phyloP scores from a whole-genome alignment of 1,140 invertebrate genomes.

The Apis mellifera region DNA sequence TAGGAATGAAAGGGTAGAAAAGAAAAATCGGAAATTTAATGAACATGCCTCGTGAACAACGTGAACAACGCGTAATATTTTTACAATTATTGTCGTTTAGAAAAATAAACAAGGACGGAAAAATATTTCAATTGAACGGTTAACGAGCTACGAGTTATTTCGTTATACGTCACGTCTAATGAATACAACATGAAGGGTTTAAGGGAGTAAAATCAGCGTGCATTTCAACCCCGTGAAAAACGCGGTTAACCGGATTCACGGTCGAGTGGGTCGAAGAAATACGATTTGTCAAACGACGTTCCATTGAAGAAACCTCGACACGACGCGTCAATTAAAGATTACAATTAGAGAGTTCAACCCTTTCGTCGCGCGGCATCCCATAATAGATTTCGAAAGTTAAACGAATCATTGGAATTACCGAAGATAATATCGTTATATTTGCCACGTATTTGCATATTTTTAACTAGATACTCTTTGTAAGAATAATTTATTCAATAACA shows the following conservation, averaged over 20 bases:
- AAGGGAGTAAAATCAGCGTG: constrained; percentile 39
- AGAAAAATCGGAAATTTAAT: background rate
- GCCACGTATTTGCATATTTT: too few relatives aligned
- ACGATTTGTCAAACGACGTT: constrained; percentile 7
- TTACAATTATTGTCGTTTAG: constrained; percentile 18
- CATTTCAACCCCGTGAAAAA: background rate
- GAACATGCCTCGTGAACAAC: background rate
- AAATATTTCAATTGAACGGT: constrained; percentile 13
- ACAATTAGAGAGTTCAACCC: background rate
- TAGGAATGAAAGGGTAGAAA: background rate
- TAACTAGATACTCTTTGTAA: too few relatives aligned
- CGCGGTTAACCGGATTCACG: constrained; percentile 20
- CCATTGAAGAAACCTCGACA: constrained; percentile 6
- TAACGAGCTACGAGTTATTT: constrained; percentile 45
- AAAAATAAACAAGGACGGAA: background rate
- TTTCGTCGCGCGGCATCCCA: background rate
- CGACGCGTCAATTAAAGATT: constrained; percentile 15
- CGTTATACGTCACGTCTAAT: constrained; percentile 59
- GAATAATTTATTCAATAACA: too few relatives aligned
- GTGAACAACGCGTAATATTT: background rate
- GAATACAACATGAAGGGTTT: constrained; percentile 66
- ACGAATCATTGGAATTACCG: background rate
- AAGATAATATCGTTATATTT: background rate
- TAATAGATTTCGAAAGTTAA: background rate
- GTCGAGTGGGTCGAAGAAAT: constrained; percentile 3